Base-by-base conservation (phyloP, 2,797 vertebrate genomes). In the Phrynocephalus forsythii region DNA sequence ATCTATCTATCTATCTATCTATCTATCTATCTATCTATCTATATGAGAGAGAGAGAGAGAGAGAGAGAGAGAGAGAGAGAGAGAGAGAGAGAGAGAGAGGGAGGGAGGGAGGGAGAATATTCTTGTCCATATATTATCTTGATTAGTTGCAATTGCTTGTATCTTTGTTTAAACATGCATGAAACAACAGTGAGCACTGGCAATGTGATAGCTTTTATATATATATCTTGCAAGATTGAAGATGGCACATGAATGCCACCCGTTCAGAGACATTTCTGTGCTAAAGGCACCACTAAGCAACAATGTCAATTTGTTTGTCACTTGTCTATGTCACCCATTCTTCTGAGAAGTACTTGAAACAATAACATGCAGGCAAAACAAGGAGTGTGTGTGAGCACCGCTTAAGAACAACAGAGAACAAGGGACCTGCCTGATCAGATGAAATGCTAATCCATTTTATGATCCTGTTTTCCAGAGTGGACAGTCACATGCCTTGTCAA, bases 271-370 rank as follows among this genome's bases (percentile, higher is more conserved):
- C 5, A 13, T 67, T 38, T 79, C 75, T 84, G 66, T 4, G 68
- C 75, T 84, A 63, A 79, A 84, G 87, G 82, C 86, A 75, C 80
- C 38, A 63, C 68, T 76, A 77, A 80, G 72, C 24, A 69, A 82
- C 26, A 68, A 68, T 68, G 80, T 77, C 72, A 87, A 82, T 82
- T 82, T 44, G 16, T 50, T 87, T 82, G 60, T 82, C 86, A 87
- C 80, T 82, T 68, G 63, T 77, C 86, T 38, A 44, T 38, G 79
- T 82, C 86, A 77, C 44, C 80, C 80, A 30, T 22, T 67, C 63
- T 87, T 52, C 56, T 77, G 22, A 63, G 13, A 77, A 82, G 38
- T 52, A 38, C 38, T 52, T 68, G 60, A 68, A 80, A 87, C 72
- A 76, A 68, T 68, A 68, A 30, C 86, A 67, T 30, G 56, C 44